Conservation (phyloP, 2,797 vertebrate genomes). For the Menidia menidia region DNA sequence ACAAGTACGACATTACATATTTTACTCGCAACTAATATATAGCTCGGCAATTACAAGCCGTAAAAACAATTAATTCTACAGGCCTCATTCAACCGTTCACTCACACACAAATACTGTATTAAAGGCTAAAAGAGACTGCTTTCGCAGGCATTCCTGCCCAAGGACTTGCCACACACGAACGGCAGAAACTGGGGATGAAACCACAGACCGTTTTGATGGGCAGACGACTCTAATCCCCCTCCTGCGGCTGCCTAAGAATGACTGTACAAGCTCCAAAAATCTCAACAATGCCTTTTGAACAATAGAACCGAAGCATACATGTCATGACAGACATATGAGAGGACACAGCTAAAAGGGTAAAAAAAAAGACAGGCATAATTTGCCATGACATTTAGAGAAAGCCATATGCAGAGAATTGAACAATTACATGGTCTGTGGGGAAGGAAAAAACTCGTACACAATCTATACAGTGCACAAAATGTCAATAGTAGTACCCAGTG, state of each 20-base stretch:
- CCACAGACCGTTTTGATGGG: too few relatives aligned
- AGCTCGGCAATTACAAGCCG: neutral
- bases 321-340: neutral
- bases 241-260: too few relatives aligned
- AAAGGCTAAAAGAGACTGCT: too few relatives aligned
- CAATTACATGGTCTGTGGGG: neutral
- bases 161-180: too few relatives aligned
- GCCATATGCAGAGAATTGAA: neutral
- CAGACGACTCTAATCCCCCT: too few relatives aligned
- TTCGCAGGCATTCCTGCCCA: too few relatives aligned
- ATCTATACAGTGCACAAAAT: slow-evolving; percentile 7
- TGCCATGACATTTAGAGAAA: neutral
- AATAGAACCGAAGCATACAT: neutral
- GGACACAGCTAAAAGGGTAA: neutral
- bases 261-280: neutral
- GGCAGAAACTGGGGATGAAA: too few relatives aligned
- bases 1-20: too few relatives aligned
- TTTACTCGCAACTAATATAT: neutral
- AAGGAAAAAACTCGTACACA: too few relatives aligned
- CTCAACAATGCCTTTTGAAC: neutral
- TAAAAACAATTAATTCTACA: neutral
- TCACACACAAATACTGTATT: too few relatives aligned
- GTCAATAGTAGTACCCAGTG: neutral
- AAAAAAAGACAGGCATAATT: neutral
- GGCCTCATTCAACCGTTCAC: too few relatives aligned